Evolutionary conservation across 2,888 invertebrate genomes (phyloP).

Genomic region (Hetaerina titia): DNA sequence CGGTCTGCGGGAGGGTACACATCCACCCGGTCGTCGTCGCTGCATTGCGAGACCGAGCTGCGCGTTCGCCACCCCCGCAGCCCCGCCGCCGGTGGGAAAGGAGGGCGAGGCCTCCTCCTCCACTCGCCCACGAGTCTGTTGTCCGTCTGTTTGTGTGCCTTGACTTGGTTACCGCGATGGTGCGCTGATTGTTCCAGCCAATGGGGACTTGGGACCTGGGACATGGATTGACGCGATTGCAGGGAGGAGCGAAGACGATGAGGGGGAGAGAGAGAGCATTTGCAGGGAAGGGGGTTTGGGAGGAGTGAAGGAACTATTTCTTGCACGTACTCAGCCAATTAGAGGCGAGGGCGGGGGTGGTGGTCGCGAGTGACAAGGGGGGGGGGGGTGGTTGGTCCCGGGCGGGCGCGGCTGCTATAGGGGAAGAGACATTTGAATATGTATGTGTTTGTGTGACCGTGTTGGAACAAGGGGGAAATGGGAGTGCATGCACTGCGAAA

Average conservation of each 20-base stretch:
- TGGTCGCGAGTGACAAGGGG: background rate
- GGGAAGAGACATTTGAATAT: background rate
- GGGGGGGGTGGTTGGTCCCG: background rate
- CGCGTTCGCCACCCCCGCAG: background rate
- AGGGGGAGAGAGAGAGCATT: background rate
- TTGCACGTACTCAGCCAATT: slow-evolving; percentile 43
- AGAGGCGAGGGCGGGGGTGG: slow-evolving; percentile 39
- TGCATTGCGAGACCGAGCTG: too few species aligned
- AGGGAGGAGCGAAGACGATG: slow-evolving; percentile 35
- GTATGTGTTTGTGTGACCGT: background rate
- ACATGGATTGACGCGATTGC: slow-evolving; percentile 51
- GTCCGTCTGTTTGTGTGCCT: background rate
- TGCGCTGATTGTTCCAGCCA: slow-evolving; percentile 57
- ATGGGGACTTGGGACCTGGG: slow-evolving; percentile 24
- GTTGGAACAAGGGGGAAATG: background rate
- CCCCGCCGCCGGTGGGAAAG: background rate
- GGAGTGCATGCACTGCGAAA: background rate
- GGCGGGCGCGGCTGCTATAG: background rate
- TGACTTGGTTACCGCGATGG: slow-evolving; percentile 38
- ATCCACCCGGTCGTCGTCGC: background rate
- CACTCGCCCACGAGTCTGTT: background rate
- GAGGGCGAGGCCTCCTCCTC: slow-evolving; percentile 14
- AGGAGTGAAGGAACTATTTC: slow-evolving; percentile 25
- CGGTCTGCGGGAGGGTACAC: background rate
- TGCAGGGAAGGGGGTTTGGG: background rate